phyloP scores from a whole-genome alignment of 2,113 vertebrate species.

The Isichthys henryi region DNA sequence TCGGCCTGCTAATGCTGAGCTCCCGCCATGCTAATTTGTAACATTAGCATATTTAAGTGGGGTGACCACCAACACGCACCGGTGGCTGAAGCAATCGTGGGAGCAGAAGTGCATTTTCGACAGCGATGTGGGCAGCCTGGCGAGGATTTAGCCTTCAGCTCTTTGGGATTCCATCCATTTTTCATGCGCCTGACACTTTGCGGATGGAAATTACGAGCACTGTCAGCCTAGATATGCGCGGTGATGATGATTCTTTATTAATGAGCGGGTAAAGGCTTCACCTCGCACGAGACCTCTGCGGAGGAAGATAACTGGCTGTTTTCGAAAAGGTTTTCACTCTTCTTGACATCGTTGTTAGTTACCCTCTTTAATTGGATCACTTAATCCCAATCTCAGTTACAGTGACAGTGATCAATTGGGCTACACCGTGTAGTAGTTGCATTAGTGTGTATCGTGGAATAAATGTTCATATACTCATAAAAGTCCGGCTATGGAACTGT shows the following conservation, averaged over 20 bases:
- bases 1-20: neutral
- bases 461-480: neutral
- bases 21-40: neutral
- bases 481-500: neutral
- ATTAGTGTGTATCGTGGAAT: neutral
- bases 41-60: neutral
- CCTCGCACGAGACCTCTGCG: neutral
- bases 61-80: neutral
- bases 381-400: constrained; percentile 1
- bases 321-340: neutral
- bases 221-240: neutral
- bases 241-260: constrained; percentile 10
- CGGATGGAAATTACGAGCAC: neutral
- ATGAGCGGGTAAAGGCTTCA: neutral
- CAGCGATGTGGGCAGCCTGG: neutral
- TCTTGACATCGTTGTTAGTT: neutral
- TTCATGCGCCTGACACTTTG: neutral
- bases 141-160: neutral
- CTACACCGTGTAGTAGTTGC: neutral
- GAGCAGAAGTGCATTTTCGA: neutral
- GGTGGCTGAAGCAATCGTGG: neutral
- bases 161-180: neutral
- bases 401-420: neutral
- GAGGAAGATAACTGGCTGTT: neutral
- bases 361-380: neutral